Evolutionary conservation across 2,888 invertebrate species (phyloP).

Genomic region (Plagodis pulveraria): DNA sequence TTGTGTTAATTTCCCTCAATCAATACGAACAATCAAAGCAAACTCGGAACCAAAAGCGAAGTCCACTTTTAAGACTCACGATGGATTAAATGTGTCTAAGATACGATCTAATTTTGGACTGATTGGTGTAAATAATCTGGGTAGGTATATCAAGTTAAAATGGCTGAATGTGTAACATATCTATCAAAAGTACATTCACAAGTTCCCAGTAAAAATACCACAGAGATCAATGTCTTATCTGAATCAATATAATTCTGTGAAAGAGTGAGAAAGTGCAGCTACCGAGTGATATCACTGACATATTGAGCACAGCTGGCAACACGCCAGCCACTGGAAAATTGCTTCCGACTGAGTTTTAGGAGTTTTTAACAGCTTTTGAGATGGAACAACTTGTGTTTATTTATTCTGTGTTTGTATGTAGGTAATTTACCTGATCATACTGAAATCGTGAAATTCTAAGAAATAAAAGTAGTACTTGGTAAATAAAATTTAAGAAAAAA

Average conservation of each 20-base stretch:
- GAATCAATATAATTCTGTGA: slow-evolving; percentile 23
- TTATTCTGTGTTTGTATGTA: not conserved
- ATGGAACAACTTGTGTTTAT: not conserved
- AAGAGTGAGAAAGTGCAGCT: slow-evolving; percentile 31
- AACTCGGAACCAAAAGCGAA: too few species aligned
- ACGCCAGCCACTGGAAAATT: slow-evolving; percentile 25
- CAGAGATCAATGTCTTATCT: slow-evolving; percentile 13
- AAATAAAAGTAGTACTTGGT: too few species aligned
- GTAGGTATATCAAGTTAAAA: too few species aligned
- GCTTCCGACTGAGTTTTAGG: slow-evolving; percentile 22
- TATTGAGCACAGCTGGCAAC: slow-evolving; percentile 24
- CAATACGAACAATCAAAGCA: too few species aligned
- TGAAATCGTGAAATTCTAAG: too few species aligned
- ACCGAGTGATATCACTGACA: slow-evolving; percentile 27
- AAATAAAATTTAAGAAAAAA: too few species aligned
- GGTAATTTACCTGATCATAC: not conserved
- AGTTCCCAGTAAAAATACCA: slow-evolving; percentile 4
- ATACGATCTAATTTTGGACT: too few species aligned
- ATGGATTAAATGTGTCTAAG: too few species aligned
- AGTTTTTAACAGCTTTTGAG: slow-evolving; percentile 9
- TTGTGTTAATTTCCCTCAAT: not conserved
- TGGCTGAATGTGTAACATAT: too few species aligned
- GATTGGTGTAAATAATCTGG: too few species aligned
- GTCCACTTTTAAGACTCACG: too few species aligned
- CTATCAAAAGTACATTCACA: too few species aligned